Percentiles rank a stretch among this genome's conserved stretches.
These are phyloP conservation scores for Arrhopalites spinosus DNA, from an alignment of 2,888 invertebrate species.

Conservation along the genomic window DNA sequence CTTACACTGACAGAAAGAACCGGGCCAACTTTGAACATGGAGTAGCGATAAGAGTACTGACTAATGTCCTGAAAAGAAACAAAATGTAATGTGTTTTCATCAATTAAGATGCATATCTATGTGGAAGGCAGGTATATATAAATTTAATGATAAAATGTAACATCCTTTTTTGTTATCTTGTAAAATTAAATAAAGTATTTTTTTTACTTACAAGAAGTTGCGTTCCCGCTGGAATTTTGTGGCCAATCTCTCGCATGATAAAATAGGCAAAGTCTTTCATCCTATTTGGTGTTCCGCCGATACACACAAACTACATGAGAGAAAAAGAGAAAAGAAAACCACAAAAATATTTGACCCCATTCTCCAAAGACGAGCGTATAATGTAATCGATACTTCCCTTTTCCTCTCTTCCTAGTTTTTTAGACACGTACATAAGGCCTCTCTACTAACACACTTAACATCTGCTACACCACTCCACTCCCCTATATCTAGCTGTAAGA, in stretches of 20 bases:
- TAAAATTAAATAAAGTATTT: too few relatives aligned
- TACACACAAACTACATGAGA: slow-evolving; percentile 83
- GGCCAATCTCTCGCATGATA: slow-evolving; percentile 86
- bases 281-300: slow-evolving; percentile 93
- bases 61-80: slow-evolving; percentile 71
- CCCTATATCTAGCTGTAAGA: too few relatives aligned
- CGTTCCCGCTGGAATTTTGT: slow-evolving; percentile 86
- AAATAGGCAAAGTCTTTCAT: slow-evolving; percentile 92
- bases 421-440: too few relatives aligned
- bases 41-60: slow-evolving; percentile 88
- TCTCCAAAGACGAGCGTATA: neutral
- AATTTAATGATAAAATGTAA: too few relatives aligned
- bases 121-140: too few relatives aligned
- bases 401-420: too few relatives aligned
- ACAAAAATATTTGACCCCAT: slow-evolving; percentile 7
- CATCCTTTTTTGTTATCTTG: too few relatives aligned
- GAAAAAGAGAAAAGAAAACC: slow-evolving; percentile 28
- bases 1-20: slow-evolving; percentile 83
- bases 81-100: too few relatives aligned
- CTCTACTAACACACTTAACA: too few relatives aligned
- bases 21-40: slow-evolving; percentile 94
- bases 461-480: too few relatives aligned
- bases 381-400: slow-evolving; percentile 3
- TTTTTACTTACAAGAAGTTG: slow-evolving; percentile 65
- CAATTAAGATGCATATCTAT: too few relatives aligned